Base-by-base conservation (phyloP, 2,113 vertebrate genomes). In the Trogon melanurus region DNA sequence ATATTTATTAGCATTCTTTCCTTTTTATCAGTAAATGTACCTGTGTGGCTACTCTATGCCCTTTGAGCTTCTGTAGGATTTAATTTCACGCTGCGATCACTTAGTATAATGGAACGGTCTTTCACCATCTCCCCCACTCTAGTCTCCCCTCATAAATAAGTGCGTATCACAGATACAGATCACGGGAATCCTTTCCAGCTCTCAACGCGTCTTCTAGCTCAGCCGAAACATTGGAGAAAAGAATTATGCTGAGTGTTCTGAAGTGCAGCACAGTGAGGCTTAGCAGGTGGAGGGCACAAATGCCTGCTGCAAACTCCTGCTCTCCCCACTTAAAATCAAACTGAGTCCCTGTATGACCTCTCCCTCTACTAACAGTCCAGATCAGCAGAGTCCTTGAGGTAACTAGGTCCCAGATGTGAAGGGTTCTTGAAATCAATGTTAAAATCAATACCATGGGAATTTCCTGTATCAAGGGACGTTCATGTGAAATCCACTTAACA, bases 91-190 rank as follows among this genome's bases (percentile, higher is more conserved):
- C 53, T 95, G 62, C 66, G 87, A 19, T 91, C 65, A n/a, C 69
- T 72, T 71, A 65, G 22, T 57, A 36, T 76, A 87, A 75, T 69
- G 34, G 61, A 81, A 95, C 48, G 36, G 34, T 69, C 65, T 92
- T 93, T 75, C 57, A 89, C 73, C 30, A 69, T 87, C 76, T 93
- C 54, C 16, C 30, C 13, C 6, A 34, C 13, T 86, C 69, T 20
- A 84, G 54, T 94, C 79, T 53, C 87, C 73, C 47, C 84, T 87
- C 88, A 91, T 93, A 94, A 94, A 95, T 93, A 93, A 94, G 90
- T 81, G 58, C 25, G 13, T 80, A 36, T 92, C 61, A 56, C 62
- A 91, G 85, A 47, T 45, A 61, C 8, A 91, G 75, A 91, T 73
- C 89, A 92, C 56, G 91, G 72, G 80, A 83, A 62, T 56, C 32